Evolutionary conservation across 53 echinoderm and acorn worm species (phyloP).

Genomic region (Paelopatides confundens): DNA sequence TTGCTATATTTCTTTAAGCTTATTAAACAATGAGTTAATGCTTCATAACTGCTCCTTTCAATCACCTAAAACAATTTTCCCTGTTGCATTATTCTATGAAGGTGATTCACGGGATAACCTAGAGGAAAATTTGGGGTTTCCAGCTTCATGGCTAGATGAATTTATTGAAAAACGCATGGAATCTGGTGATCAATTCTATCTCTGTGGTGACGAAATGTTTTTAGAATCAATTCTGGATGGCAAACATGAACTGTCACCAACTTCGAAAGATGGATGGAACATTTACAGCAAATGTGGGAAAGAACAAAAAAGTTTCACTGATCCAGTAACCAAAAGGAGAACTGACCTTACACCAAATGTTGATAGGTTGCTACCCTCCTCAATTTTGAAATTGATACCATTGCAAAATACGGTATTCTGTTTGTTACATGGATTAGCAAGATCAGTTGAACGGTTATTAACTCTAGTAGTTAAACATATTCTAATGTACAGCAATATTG

Average conservation of each 20-base stretch:
- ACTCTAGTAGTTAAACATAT: constrained; percentile 39
- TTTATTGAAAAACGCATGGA: not conserved
- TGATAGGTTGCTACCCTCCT: constrained; percentile 51
- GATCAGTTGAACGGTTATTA: constrained; percentile 67
- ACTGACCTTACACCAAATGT: constrained; percentile 50
- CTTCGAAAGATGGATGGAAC: constrained; percentile 10
- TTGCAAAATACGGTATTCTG: constrained; percentile 52
- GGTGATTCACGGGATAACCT: constrained; percentile 74
- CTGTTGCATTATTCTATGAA: constrained; percentile 76
- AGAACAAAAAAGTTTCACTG: not conserved
- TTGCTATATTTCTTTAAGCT: constrained; percentile 55
- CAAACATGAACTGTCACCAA: constrained; percentile 24
- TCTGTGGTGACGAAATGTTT: constrained; percentile 80
- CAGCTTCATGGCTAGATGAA: not conserved
- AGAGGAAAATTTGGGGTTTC: constrained; percentile 35
- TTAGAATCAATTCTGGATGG: constrained; percentile 61
- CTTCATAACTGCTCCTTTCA: constrained; percentile 3
- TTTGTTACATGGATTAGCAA: constrained; percentile 59
- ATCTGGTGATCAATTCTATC: constrained; percentile 33
- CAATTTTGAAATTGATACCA: constrained; percentile 61
- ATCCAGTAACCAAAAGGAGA: no score
- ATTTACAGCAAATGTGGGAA: not conserved
- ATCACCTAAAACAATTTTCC: constrained; percentile 37
- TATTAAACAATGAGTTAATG: constrained; percentile 58
- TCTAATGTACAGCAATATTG: not conserved